Percentiles rank a stretch among this genome's conserved stretches.
Conservation (phyloP, 2,888 invertebrate genomes). For the Portevinia maculata region DNA sequence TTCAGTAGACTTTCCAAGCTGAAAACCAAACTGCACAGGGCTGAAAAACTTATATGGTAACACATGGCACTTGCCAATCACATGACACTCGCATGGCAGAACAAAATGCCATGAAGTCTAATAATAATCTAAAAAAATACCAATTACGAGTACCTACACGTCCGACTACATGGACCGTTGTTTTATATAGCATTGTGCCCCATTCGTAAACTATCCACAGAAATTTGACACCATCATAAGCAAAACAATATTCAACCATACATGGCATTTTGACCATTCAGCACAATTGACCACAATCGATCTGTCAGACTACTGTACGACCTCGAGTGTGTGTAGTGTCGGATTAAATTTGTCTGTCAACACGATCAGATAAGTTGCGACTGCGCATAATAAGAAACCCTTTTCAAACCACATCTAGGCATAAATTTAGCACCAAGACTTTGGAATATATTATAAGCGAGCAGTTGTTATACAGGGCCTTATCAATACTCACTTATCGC, state of each 20-base stretch:
- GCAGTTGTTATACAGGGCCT: not conserved
- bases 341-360: conserved; percentile 58
- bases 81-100: too few species aligned
- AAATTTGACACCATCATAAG: conserved; percentile 30
- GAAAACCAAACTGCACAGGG: too few species aligned
- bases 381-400: conserved; percentile 6
- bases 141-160: too few species aligned
- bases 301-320: conserved; percentile 46
- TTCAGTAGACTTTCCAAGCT: too few species aligned
- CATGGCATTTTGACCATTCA: not conserved
- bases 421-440: conserved; percentile 22
- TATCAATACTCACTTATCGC: conserved; percentile 58
- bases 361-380: conserved; percentile 36
- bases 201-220: too few species aligned
- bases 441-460: not conserved
- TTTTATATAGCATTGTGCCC: not conserved
- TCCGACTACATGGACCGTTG: too few species aligned
- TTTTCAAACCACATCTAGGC: conserved; percentile 18
- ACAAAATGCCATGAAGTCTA: too few species aligned
- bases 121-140: too few species aligned
- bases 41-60: too few species aligned
- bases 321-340: conserved; percentile 30
- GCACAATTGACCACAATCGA: conserved; percentile 24
- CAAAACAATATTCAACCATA: not conserved
- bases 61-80: too few species aligned